A percentile compares a stretch with the other conserved stretches of the same genome.
These are phyloP conservation scores for Melipona beecheii DNA, from an alignment of 2,888 invertebrate species.

Conservation along the genomic window DNA sequence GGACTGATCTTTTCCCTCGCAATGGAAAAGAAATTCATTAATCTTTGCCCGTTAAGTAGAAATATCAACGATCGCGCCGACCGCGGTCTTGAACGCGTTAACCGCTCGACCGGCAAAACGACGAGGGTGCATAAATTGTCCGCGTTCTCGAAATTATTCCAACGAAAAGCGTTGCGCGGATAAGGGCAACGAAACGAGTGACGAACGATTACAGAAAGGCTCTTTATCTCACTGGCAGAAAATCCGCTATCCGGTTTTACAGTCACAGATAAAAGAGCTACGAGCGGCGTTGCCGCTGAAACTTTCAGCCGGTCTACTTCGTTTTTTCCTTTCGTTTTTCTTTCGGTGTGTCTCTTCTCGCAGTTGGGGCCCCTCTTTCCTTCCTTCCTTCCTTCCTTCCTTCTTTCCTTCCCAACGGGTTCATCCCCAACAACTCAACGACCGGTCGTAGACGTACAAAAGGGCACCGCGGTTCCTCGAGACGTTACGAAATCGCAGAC, in stretches of 20 bases:
- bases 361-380: not conserved
- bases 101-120: not conserved
- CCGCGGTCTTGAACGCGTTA: too few relatives aligned
- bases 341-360: constrained; percentile 1
- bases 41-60: too few relatives aligned
- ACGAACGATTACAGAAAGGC: not conserved
- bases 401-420: constrained; percentile 8
- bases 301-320: constrained; percentile 6
- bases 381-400: constrained; percentile 12
- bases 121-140: not conserved
- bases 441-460: constrained; percentile 14
- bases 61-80: too few relatives aligned
- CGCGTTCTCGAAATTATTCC: not conserved
- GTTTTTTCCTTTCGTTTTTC: constrained; percentile 29
- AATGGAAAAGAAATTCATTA: too few relatives aligned
- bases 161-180: not conserved
- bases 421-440: not conserved
- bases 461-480: constrained; percentile 28
- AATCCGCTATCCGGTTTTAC: constrained; percentile 56
- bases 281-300: not conserved
- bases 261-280: constrained; percentile 57
- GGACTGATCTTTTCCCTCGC: too few relatives aligned
- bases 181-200: not conserved
- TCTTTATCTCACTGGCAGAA: constrained; percentile 45
- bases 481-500: constrained; percentile 51